Evolutionary conservation across 2,888 invertebrate genomes (phyloP).

Genomic region (Drosophila recens): DNA sequence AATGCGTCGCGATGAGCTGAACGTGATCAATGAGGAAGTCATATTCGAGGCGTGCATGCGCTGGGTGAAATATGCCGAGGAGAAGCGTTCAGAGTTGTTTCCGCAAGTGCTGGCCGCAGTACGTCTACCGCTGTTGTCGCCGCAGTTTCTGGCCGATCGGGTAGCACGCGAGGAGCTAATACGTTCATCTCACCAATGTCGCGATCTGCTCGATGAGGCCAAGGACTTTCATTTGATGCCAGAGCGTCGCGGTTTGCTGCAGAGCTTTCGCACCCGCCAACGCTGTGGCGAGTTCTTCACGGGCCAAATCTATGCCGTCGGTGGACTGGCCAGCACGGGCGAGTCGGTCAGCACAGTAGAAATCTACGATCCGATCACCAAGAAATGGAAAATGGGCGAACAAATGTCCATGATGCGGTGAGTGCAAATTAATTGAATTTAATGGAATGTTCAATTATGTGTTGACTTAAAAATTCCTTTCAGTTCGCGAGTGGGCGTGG

Average conservation of each 20-base stretch:
- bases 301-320: constrained; percentile 94
- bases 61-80: constrained; percentile 90
- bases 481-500: constrained; percentile 93
- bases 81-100: constrained; percentile 87
- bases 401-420: constrained; percentile 92
- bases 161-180: constrained; percentile 93
- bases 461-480: neutral
- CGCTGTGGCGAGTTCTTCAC: constrained; percentile 90
- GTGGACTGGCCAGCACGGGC: constrained; percentile 93
- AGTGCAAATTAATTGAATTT: neutral
- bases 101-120: constrained; percentile 91
- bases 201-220: constrained; percentile 95
- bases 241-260: constrained; percentile 91
- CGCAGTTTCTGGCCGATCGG: constrained; percentile 92
- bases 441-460: neutral
- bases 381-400: constrained; percentile 91
- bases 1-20: constrained; percentile 91
- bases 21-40: constrained; percentile 91
- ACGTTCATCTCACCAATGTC: constrained; percentile 91
- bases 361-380: constrained; percentile 90
- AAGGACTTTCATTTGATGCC: constrained; percentile 95
- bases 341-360: constrained; percentile 94
- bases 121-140: constrained; percentile 92
- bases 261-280: constrained; percentile 90
- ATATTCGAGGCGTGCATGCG: constrained; percentile 94